A percentile compares a stretch with the other conserved stretches of the same genome.
phyloP scores from a whole-genome alignment of 2,888 invertebrate species.

The Drosophila melanosoma region DNA sequence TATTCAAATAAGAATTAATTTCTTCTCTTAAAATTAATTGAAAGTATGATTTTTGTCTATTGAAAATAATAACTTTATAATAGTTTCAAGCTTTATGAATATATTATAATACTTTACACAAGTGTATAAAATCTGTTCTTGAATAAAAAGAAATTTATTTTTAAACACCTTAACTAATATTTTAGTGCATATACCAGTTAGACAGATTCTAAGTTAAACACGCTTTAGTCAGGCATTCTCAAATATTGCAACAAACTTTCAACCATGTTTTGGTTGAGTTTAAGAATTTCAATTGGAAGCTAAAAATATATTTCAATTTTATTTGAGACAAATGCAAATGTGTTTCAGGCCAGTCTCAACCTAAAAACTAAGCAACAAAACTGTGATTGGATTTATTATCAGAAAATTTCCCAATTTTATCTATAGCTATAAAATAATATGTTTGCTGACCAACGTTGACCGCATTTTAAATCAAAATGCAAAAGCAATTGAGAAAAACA shows the following conservation, averaged over 20 bases:
- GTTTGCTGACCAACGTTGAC: background rate
- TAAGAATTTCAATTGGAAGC: background rate
- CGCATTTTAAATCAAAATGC: constrained; percentile 55
- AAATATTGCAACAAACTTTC: background rate
- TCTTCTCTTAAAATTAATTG: background rate
- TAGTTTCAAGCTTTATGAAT: too few species aligned
- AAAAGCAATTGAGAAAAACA: constrained; percentile 30
- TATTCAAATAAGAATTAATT: background rate
- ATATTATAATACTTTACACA: too few species aligned
- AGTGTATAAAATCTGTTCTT: too few species aligned
- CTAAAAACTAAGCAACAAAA: background rate
- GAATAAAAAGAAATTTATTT: too few species aligned
- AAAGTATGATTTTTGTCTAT: background rate
- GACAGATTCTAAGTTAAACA: background rate
- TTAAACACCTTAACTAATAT: background rate
- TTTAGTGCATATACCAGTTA: background rate
- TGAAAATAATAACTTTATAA: background rate
- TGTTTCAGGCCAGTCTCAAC: background rate
- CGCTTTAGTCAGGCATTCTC: background rate
- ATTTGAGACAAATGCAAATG: background rate
- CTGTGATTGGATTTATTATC: constrained; percentile 10
- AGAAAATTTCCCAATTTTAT: constrained; percentile 17
- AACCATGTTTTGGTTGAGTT: background rate
- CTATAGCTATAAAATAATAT: background rate
- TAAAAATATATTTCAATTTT: background rate